phyloP scores from a whole-genome alignment of 1,140 invertebrate species.

The Tachypleus tridentatus region DNA sequence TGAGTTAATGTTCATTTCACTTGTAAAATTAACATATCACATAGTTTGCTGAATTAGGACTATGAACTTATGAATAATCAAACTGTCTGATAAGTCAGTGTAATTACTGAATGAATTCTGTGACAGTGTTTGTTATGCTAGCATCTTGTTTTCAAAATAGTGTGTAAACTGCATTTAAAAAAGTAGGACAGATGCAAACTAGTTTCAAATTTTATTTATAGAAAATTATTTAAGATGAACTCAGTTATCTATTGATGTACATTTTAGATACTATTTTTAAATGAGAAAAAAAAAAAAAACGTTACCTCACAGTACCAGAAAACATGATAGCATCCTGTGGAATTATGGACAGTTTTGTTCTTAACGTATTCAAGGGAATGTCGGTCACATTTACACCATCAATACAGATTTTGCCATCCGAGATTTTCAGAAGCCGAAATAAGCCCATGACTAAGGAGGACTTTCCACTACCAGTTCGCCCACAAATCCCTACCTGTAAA shows the following conservation, averaged over 20 bases:
- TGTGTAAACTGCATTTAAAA: no score
- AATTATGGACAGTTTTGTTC: conserved; percentile 47
- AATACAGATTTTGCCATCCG: conserved; percentile 50
- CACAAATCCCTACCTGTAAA: conserved; percentile 58
- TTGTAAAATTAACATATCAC: no score
- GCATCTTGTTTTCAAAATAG: no score
- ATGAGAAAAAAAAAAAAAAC: neutral
- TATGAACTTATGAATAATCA: no score
- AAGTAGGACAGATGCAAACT: conserved; percentile 5
- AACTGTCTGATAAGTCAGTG: no score
- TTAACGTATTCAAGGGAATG: conserved; percentile 51
- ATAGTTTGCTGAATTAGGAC: no score
- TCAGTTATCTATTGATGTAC: no score
- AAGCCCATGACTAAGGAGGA: conserved; percentile 57
- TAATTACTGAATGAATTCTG: no score
- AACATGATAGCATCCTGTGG: conserved; percentile 49
- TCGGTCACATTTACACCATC: conserved; percentile 51
- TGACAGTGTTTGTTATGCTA: no score
- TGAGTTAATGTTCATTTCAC: no score
- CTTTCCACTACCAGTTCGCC: conserved; percentile 65
- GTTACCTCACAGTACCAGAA: conserved; percentile 42
- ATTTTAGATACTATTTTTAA: neutral
- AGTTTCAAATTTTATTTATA: conserved; percentile 7
- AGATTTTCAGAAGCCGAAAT: conserved; percentile 48
- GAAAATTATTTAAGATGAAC: neutral